Base-by-base conservation (phyloP, 2,113 vertebrate species). In the Toxotes chatareus region DNA sequence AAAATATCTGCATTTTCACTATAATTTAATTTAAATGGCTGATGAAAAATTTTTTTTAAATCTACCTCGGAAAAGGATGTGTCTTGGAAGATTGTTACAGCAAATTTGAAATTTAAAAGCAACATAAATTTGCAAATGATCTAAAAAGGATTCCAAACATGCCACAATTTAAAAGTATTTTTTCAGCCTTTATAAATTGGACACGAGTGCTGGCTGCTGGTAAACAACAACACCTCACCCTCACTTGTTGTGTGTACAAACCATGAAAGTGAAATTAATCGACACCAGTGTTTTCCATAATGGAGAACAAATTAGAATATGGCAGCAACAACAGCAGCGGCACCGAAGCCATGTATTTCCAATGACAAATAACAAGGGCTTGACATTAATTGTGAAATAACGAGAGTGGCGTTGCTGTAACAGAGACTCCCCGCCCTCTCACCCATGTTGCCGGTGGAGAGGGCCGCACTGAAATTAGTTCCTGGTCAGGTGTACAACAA, bases 351-450 rank as follows among this genome's bases (percentile, higher is more conserved):
- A 36, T 93, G 92, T 94, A 90, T 93, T 93, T 90, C 89, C 90
- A 82, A 88, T 94, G 92, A 92, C 93, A 94, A 94, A 95, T 93
- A 94, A 93, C 92, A 91, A 92, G 93, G 94, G 79, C 92, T 89
- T 93, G 94, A 95, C 94, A 94, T 95, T 94, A 92, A 95, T 95
- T 94, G 94, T 94, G 91, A 93, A 93, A 92, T 94, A 94, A 94
- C 93, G 86, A 93, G 93, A 91, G 88, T 81, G 76, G 76, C 61
- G 86, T 88, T 86, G 94, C 88, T 84, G 86, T 84, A 82, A 90
- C 91, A 89, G 76, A 84, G 84, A 85, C 89, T 88, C 86, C 53
- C 72, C 83, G 79, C 90, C 91, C 93, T 84, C 74, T 85, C 79
- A 63, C 83, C 89, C 84, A 17, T 91, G 91, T 92, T 89, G 82